Evolutionary conservation across 1,140 invertebrate species (phyloP).

Genomic region (Trichoplusia ni): DNA sequence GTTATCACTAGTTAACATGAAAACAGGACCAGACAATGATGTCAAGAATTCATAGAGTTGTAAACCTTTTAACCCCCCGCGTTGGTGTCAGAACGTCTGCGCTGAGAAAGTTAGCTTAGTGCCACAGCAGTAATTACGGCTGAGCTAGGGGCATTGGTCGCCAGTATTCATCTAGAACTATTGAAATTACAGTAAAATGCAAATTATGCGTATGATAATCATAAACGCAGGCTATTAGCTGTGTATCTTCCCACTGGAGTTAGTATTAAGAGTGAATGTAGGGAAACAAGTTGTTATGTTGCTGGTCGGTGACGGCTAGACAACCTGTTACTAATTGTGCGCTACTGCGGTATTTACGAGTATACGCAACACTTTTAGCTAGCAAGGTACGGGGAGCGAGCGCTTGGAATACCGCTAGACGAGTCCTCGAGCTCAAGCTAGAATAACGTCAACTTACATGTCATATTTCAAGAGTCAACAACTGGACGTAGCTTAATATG

Average conservation of each 20-base stretch:
- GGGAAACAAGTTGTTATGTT: conserved; percentile 1
- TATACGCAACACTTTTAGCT: conserved; percentile 4
- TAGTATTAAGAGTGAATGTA: background rate
- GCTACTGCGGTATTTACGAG: background rate
- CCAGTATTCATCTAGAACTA: conserved; percentile 7
- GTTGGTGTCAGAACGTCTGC: conserved; percentile 12
- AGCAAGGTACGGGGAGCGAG: background rate
- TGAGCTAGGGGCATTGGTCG: conserved; percentile 23
- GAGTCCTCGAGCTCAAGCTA: background rate
- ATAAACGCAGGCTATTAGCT: background rate
- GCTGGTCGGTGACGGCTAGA: background rate
- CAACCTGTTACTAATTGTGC: conserved; percentile 8
- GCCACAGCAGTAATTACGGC: conserved; percentile 3
- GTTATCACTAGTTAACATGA: background rate
- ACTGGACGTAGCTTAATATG: too few species aligned
- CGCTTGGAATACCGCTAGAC: background rate
- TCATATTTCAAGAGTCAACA: too few species aligned
- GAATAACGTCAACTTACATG: background rate
- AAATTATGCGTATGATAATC: background rate
- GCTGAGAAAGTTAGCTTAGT: conserved; percentile 14
- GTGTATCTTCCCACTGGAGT: background rate
- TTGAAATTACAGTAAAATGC: conserved; percentile 1
- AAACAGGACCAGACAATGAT: conserved; percentile 29
- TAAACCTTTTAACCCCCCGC: conserved; percentile 39
- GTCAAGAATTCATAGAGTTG: conserved; percentile 24